Evolutionary conservation across 2,888 invertebrate species (phyloP), one percentile per base, ranked within the genome.

Genomic region (Dorcus hopei): DNA sequence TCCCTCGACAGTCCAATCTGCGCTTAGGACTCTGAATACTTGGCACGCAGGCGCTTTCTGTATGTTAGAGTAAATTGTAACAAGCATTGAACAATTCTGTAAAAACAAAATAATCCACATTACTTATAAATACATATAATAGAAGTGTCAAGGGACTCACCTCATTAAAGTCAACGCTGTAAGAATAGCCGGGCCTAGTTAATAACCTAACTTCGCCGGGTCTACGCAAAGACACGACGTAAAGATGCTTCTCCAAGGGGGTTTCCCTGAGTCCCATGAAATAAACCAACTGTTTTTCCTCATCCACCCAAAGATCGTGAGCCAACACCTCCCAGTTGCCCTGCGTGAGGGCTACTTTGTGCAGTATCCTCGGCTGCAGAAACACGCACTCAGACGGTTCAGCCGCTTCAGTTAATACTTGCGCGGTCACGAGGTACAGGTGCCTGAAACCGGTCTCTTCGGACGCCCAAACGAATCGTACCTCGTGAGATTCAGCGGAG

Each of bases 261-360:
- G 93, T 89, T 80, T 97, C 96, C 66, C 89, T 88, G 60, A 95
- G 82, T 3, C 92, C 97, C 71, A 93, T 86, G 80, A 97, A 97
- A 81, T 95, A 97, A 1, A 97, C 90, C 59, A 96, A 81, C 59
- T 88, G 85, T 62, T 88, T 83, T 3, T 81, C 75, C 61, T 85
- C 85, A 78, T 97, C 95, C 40, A 97, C 90, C 93, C 95, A 96
- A 54, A 97, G 82, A 78, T 88, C 88, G 61, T 88, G 85, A 33
- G 91, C 89, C 70, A 93, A 82, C 14, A 96, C 93, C 77, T 95
- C 95, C 96, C 96, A 97, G n/a, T 94, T 91, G 0, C 96, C 97
- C 9, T 62, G 84, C 0, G 96, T 96, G 67, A 96, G 80, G 0
- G 90, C 85, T 38, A 90, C 83, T 75, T 89, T 88, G 59, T 86